Evolutionary conservation across 2,113 vertebrate species (phyloP), one percentile per base, ranked within the genome.

Genomic region (Trogon melanurus): DNA sequence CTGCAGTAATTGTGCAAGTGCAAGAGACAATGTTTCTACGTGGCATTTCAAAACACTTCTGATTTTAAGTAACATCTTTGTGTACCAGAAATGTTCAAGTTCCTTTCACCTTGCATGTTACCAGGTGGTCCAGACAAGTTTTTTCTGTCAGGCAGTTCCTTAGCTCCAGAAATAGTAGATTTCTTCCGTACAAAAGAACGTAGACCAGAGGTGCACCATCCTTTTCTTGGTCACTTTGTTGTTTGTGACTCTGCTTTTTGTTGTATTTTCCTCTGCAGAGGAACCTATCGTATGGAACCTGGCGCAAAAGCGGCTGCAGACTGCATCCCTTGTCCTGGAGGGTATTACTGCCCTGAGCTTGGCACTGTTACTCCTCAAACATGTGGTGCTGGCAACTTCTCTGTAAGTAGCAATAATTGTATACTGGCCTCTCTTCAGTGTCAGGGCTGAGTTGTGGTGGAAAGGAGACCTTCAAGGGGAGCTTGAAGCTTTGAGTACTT

Each of bases 311-410:
- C 61, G 71, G 88, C 96, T 30, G 96, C 97, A 79, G 98, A 98
- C 94, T 99, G 99, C 93, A 85, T 82, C 30, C 92, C 92, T 25
- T 99, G 99, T 88, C 98, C 98, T 22, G 98, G 97, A 45, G 99
- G 99, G 6, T 98, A 99, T 91, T 98, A 97, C 73, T 99, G 99
- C 93, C 98, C 98, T 50, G 94, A 97, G 69, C 97, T 98, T 88
- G 98, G 98, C 78, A 99, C 98, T 6, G 88, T 95, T 85, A 96
- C 94, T 83, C 99, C 99, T 48, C 96, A 26, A 84, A 88, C 97
- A 3, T 99, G 99, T 60, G 97, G 98, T 50, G 79, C 97, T 89
- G 99, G 99, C 91, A 99, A 97, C 93, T 99, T 98, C 97, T 99
- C 99, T n/a, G 99, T 99, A 97, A 98, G 98, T 82, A 47, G 71